These are phyloP conservation scores for Gyps fulvus DNA, from an alignment of 2,113 vertebrate species.

Conservation along the genomic window DNA sequence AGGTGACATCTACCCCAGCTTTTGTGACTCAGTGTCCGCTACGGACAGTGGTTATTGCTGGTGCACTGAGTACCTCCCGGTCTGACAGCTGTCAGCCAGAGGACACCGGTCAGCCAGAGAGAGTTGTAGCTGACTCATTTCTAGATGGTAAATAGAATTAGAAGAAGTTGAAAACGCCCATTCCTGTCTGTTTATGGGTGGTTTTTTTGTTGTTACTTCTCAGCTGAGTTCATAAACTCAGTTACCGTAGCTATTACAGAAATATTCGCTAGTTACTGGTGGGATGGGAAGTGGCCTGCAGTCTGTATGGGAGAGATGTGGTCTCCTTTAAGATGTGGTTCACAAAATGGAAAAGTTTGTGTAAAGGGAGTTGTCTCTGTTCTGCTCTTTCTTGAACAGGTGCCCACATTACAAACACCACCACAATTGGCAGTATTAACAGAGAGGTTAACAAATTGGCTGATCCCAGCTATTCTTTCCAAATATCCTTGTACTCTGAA, in stretches of 20 bases:
- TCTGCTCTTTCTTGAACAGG: slow-evolving; percentile 41
- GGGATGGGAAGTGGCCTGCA: not conserved
- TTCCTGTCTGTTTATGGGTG: not conserved
- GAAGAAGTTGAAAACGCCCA: not conserved
- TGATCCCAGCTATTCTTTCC: not conserved
- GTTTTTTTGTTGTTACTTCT: not conserved
- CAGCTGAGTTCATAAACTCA: not conserved
- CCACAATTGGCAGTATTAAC: not conserved
- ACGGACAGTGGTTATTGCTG: not conserved
- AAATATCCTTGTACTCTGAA: not conserved
- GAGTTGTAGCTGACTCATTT: not conserved
- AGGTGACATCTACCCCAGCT: not conserved
- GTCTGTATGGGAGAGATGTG: slow-evolving; percentile 2
- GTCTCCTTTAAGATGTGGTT: slow-evolving; percentile 41
- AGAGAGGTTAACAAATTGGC: not conserved
- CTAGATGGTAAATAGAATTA: not conserved
- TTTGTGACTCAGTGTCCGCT: not conserved
- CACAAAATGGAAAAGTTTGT: slow-evolving; percentile 47
- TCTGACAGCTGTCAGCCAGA: not conserved
- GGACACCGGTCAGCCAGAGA: not conserved
- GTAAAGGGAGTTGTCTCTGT: slow-evolving; percentile 42
- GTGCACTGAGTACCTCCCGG: not conserved
- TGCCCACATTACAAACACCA: slow-evolving; percentile 34
- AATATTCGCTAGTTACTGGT: not conserved
- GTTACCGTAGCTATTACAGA: not conserved